These are phyloP conservation scores for Digitonthophagus gazella DNA, from an alignment of 2,888 invertebrate genomes.

Conservation along the genomic window DNA sequence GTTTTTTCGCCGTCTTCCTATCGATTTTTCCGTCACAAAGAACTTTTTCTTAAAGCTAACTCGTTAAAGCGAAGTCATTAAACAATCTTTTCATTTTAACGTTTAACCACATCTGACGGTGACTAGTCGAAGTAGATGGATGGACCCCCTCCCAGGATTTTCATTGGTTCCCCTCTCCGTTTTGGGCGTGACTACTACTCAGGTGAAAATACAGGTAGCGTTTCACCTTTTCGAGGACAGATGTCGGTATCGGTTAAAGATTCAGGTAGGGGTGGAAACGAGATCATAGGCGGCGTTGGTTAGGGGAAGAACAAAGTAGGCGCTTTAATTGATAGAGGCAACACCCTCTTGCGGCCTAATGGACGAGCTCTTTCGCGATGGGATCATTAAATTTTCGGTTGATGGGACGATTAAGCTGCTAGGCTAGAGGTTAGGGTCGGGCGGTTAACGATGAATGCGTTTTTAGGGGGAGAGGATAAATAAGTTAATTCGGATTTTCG, in stretches of 20 bases:
- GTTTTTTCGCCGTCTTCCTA: too few relatives aligned
- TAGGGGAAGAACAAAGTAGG: background rate
- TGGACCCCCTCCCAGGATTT: too few relatives aligned
- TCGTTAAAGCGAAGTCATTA: too few relatives aligned
- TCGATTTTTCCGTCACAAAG: too few relatives aligned
- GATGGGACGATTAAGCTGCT: conserved; percentile 30
- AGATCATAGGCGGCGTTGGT: background rate
- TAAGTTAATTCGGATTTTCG: background rate
- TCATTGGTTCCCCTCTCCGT: background rate
- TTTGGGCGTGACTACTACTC: background rate
- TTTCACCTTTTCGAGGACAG: conserved; percentile 2
- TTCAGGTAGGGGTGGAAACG: background rate
- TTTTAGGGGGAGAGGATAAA: background rate
- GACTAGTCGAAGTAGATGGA: too few relatives aligned
- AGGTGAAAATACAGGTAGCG: conserved; percentile 8
- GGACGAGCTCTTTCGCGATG: conserved; percentile 47
- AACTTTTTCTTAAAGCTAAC: too few relatives aligned
- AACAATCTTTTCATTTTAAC: too few relatives aligned
- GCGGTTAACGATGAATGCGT: background rate
- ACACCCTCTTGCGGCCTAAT: conserved; percentile 46
- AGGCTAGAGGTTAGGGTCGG: background rate
- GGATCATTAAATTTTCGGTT: conserved; percentile 46
- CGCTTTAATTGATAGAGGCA: conserved; percentile 45
- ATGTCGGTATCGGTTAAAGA: conserved; percentile 1
- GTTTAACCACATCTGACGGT: too few relatives aligned